phyloP scores from a whole-genome alignment of 2,113 vertebrate genomes.

The Butorides virescens region DNA sequence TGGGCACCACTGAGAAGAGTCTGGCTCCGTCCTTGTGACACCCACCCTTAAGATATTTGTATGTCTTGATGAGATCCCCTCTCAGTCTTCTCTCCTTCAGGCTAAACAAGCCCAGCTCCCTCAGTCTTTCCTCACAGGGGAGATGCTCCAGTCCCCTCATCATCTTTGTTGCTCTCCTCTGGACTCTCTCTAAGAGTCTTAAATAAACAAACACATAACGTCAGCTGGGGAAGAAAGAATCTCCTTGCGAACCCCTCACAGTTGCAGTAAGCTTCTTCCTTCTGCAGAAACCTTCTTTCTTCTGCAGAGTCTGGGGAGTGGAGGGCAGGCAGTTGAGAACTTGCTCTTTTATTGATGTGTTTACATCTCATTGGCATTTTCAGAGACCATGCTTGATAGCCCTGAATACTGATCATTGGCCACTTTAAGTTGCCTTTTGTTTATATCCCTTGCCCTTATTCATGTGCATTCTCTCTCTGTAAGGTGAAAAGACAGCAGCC shows the following conservation, averaged over 20 bases:
- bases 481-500: background rate
- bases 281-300: background rate
- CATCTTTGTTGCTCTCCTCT: too few species aligned
- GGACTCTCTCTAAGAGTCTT: background rate
- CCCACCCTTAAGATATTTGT: too few species aligned
- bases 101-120: too few species aligned
- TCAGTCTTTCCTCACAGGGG: too few species aligned
- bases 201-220: background rate
- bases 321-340: background rate
- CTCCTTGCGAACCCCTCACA: background rate
- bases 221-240: background rate
- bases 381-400: background rate
- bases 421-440: background rate
- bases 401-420: background rate
- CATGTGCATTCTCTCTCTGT: background rate
- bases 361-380: background rate
- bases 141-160: too few species aligned
- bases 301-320: background rate
- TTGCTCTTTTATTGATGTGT: background rate
- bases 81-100: too few species aligned
- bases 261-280: background rate
- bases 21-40: too few species aligned
- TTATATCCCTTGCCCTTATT: background rate
- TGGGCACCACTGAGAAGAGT: too few species aligned
- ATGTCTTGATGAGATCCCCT: too few species aligned